phyloP scores from a whole-genome alignment of 2,797 vertebrate genomes.

The Merluccius polli region DNA sequence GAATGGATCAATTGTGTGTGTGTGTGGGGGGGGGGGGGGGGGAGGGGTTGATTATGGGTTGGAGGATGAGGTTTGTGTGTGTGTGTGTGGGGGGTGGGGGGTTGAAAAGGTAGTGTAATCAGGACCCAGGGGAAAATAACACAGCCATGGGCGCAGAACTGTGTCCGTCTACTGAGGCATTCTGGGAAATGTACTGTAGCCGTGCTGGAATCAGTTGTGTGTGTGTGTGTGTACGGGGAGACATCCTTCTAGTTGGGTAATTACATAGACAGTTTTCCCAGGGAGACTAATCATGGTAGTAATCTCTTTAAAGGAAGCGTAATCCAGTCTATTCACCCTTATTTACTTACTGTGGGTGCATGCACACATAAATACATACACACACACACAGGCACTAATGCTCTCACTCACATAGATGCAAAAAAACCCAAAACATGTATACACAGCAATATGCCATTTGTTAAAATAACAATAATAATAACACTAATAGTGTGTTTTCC shows the following conservation, averaged over 20 bases:
- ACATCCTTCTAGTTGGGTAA: slow-evolving; percentile 65
- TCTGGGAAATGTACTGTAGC: slow-evolving; percentile 1
- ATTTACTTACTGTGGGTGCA: slow-evolving; percentile 60
- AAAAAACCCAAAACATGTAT: not conserved
- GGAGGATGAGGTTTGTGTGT: not conserved
- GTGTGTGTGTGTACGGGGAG: slow-evolving; percentile 30
- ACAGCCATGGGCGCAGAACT: slow-evolving; percentile 16
- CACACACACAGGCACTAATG: not conserved
- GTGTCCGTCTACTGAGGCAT: not conserved
- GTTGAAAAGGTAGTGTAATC: slow-evolving; percentile 54
- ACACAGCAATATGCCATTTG: slow-evolving; percentile 1
- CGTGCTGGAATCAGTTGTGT: slow-evolving; percentile 37
- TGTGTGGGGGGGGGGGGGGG: not conserved
- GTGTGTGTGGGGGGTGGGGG: slow-evolving; percentile 6
- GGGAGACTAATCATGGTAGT: slow-evolving; percentile 72
- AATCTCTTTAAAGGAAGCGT: slow-evolving; percentile 76
- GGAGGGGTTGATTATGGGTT: slow-evolving; percentile 13
- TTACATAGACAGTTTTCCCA: slow-evolving; percentile 72
- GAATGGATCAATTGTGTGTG: slow-evolving; percentile 42
- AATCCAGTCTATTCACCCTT: slow-evolving; percentile 73
- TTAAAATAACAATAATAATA: not conserved
- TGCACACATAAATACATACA: slow-evolving; percentile 6
- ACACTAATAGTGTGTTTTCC: slow-evolving; percentile 23
- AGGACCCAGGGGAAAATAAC: slow-evolving; percentile 44
- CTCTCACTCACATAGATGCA: slow-evolving; percentile 25